Percentiles rank a stretch among this genome's conserved stretches.
Conservation (phyloP, 2,888 invertebrate species). For the Andricus curvator region DNA sequence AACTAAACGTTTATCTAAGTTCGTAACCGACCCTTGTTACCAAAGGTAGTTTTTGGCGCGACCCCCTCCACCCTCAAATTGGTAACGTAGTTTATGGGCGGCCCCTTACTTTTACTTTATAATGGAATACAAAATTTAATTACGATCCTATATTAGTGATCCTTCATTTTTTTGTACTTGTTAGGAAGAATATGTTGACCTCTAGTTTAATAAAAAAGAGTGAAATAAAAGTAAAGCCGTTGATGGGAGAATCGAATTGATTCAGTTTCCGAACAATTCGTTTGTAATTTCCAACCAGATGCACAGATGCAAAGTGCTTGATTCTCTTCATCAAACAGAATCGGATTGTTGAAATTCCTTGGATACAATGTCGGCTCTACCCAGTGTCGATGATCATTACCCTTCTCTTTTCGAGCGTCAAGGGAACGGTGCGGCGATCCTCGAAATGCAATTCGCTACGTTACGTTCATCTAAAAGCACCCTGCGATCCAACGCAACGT, state of each 20-base stretch:
- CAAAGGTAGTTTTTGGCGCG: no score
- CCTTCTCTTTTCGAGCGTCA: slow-evolving; percentile 42
- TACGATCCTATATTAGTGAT: no score
- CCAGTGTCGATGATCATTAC: slow-evolving; percentile 43
- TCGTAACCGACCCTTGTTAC: no score
- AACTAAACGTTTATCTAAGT: no score
- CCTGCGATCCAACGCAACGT: slow-evolving; percentile 40
- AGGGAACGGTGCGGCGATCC: slow-evolving; percentile 36
- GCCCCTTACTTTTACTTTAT: no score
- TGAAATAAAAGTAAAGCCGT: slow-evolving; percentile 14
- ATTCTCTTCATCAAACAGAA: slow-evolving; percentile 42
- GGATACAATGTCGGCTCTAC: slow-evolving; percentile 14
- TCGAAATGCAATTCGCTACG: slow-evolving; percentile 47
- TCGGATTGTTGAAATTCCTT: slow-evolving; percentile 46
- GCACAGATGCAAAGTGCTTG: slow-evolving; percentile 41
- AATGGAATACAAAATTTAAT: no score
- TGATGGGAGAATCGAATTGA: slow-evolving; percentile 47
- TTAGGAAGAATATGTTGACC: no score
- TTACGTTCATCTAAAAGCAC: slow-evolving; percentile 44
- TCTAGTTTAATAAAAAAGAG: neutral
- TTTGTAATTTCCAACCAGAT: slow-evolving; percentile 54
- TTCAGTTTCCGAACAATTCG: slow-evolving; percentile 57
- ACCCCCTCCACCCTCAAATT: no score
- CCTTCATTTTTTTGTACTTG: no score
- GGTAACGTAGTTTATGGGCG: no score